phyloP scores from a whole-genome alignment of 2,888 invertebrate species.

The Pseudococcus longispinus region DNA sequence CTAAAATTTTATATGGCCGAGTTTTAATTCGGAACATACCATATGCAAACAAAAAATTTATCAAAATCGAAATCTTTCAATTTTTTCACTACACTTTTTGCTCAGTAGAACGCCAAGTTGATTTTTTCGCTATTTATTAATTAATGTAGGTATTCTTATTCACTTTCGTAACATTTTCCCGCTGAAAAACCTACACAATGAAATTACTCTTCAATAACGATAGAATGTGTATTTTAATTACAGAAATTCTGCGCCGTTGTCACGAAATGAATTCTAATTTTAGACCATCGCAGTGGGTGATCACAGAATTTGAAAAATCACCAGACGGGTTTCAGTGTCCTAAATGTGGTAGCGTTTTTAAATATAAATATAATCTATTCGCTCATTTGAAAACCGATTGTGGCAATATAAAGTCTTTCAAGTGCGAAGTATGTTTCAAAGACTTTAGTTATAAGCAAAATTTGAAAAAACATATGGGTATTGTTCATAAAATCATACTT shows the following conservation, averaged over 20 bases:
- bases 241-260: neutral
- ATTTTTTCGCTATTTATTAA: no score
- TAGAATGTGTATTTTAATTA: neutral
- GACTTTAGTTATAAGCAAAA: conserved; percentile 61
- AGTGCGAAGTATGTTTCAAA: conserved; percentile 61
- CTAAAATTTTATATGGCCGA: no score
- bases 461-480: conserved; percentile 58
- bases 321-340: neutral
- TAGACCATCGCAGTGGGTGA: neutral
- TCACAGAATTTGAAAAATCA: neutral
- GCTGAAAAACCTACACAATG: neutral
- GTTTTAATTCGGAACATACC: no score
- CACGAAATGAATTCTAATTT: neutral
- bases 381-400: conserved; percentile 51
- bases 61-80: no score
- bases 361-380: conserved; percentile 39
- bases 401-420: conserved; percentile 43
- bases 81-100: no score
- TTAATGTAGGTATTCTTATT: no score
- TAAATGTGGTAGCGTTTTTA: conserved; percentile 53
- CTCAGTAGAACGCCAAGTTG: no score
- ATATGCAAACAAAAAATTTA: no score
- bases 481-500: conserved; percentile 25
- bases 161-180: no score
- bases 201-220: neutral